Base-by-base conservation (phyloP, 2,888 invertebrate species). In the Nebria salina region DNA sequence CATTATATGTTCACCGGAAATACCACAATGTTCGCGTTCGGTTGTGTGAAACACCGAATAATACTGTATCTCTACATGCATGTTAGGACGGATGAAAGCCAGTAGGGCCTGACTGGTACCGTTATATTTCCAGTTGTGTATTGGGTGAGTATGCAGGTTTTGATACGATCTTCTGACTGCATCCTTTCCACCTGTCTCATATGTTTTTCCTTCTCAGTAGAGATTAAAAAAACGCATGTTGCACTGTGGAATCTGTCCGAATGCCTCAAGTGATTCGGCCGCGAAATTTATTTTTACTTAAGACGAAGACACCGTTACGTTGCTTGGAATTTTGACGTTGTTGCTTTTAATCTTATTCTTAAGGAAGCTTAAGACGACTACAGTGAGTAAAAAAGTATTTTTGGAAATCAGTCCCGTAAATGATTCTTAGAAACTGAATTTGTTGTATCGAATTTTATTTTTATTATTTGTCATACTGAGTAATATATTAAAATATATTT, bases 1-100 rank as follows among this genome's bases (percentile, higher is more conserved):
- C 54, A 54, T 54, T 54, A 54, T 54, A 54, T 54, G 54, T 54
- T 54, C 54, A 54, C 54, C 54, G 54, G 54, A 54, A 54, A 54
- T 54, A 54, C 54, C 54, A 54, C 7, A 54, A 54, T 11, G 54
- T 54, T 54, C 34, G 5, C 34, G 34, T 34, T 5, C 5, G 34
- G 54, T 7, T 13, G 54, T 54, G 54, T 54, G 8, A 13, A 54
- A 54, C 54, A 54, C 54, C 54, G 54, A 54, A 54, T 54, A 7
- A 54, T 54, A 54, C 54, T 54, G 54, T 54, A 8, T 54, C 54
- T 54, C 54, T 7, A 54, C 13, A 8, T 54, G 54, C 54, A 13
- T 54, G 54, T 54, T 13, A 54, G 54, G 4, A 13, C 54, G 6
- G 3, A 7, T 54, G 34, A 54, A 54, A 54, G 8, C 7, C 54